Percentiles rank a stretch among this genome's conserved stretches.
phyloP scores from a whole-genome alignment of 2,888 invertebrate species.

The Prenolepis imparis region DNA sequence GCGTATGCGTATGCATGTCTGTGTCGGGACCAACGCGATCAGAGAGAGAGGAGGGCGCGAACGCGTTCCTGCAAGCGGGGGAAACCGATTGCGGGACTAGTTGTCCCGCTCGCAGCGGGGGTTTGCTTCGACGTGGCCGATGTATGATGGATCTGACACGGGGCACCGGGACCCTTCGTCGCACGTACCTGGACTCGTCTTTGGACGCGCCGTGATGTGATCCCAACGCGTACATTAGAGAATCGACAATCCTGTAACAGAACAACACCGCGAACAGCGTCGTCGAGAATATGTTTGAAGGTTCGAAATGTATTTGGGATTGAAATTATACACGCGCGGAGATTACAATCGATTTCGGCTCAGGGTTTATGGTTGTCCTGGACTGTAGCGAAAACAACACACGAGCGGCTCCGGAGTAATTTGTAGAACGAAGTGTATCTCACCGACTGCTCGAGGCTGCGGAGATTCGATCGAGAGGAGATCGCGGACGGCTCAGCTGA shows the following conservation, averaged over 20 bases:
- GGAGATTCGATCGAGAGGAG: conserved; percentile 32
- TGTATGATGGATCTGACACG: conserved; percentile 85
- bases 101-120: conserved; percentile 83
- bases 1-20: conserved; percentile 41
- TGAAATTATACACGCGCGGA: conserved; percentile 36
- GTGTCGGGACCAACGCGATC: conserved; percentile 52
- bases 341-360: conserved; percentile 41
- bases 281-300: conserved; percentile 32
- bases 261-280: conserved; percentile 57
- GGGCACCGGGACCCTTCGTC: conserved; percentile 60
- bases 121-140: conserved; percentile 72
- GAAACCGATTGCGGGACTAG: conserved; percentile 78
- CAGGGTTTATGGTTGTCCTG: conserved; percentile 21
- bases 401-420: conserved; percentile 25
- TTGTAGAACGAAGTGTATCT: conserved; percentile 42
- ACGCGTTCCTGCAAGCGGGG: conserved; percentile 68
- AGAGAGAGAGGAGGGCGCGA: conserved; percentile 54
- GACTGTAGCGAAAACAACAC: conserved; percentile 40
- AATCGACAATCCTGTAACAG: conserved; percentile 52
- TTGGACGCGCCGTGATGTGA: conserved; percentile 13
- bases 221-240: conserved; percentile 17
- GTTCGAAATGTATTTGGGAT: conserved; percentile 31
- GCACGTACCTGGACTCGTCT: conserved; percentile 64
- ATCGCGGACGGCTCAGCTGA: conserved; percentile 44
- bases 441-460: conserved; percentile 31